phyloP scores from a whole-genome alignment of 2,113 vertebrate genomes.

The Catharus fuscescens region DNA sequence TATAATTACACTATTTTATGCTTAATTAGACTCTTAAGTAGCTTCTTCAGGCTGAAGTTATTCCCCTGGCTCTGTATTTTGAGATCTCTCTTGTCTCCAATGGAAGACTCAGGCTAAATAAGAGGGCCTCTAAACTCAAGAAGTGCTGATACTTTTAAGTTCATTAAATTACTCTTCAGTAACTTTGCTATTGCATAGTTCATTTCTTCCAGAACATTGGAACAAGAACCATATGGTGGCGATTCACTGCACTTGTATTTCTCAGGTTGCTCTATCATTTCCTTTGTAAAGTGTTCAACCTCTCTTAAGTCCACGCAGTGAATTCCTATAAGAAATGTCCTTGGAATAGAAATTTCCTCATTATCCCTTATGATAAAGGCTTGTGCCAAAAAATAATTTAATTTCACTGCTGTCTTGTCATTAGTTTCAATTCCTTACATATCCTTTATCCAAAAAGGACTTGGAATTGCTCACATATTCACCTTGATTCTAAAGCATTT shows the following conservation, averaged over 20 bases:
- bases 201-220: background rate
- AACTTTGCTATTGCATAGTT: conserved; percentile 1
- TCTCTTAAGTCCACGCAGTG: background rate
- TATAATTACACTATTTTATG: conserved; percentile 49
- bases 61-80: background rate
- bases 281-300: background rate
- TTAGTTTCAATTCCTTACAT: conserved; percentile 24
- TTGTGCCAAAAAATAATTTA: conserved; percentile 34
- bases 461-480: background rate
- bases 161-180: background rate
- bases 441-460: background rate
- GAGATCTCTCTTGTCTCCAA: background rate
- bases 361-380: conserved; percentile 36
- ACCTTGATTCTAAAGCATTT: background rate
- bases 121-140: background rate
- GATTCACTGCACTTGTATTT: conserved; percentile 3
- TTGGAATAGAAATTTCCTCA: conserved; percentile 59
- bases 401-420: background rate
- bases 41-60: conserved; percentile 17
- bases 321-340: background rate
- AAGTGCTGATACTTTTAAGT: background rate
- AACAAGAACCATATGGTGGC: conserved; percentile 9
- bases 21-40: conserved; percentile 43
- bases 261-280: conserved; percentile 24
- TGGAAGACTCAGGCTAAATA: background rate